Conservation (phyloP, 2,113 vertebrate genomes). For the Columba livia region DNA sequence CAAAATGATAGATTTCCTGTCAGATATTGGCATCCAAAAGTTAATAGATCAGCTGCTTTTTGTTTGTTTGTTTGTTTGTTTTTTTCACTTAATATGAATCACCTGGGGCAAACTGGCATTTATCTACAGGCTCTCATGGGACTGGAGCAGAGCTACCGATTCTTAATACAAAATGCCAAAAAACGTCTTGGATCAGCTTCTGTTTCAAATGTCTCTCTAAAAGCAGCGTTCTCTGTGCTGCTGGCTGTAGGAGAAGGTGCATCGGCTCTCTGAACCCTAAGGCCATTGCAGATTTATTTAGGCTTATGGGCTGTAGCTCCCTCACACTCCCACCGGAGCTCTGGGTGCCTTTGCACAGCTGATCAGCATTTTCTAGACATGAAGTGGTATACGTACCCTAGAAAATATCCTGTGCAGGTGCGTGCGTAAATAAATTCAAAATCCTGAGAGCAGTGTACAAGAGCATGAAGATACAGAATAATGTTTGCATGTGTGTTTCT, state of each 20-base stretch:
- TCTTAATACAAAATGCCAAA: not conserved
- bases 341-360: not conserved
- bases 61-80: too few species aligned
- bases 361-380: not conserved
- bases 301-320: not conserved
- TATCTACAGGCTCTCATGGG: not conserved
- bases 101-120: not conserved
- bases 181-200: not conserved
- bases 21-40: not conserved
- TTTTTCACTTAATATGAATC: not conserved
- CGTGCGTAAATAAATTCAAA: not conserved
- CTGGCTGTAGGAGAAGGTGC: not conserved
- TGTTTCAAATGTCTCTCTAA: not conserved
- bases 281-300: not conserved
- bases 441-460: not conserved
- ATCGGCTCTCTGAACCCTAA: not conserved
- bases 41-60: not conserved
- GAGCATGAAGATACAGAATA: not conserved
- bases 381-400: not conserved
- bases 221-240: not conserved
- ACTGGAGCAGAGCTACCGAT: not conserved
- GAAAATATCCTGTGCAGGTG: not conserved
- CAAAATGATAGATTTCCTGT: conserved; percentile 31
- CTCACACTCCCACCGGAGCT: accelerated
- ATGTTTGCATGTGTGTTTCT: not conserved